Evolutionary conservation across 35 echinoderm and acorn worm species (phyloP), one percentile per base, ranked within the genome.

Genomic region (Diadema setosum): DNA sequence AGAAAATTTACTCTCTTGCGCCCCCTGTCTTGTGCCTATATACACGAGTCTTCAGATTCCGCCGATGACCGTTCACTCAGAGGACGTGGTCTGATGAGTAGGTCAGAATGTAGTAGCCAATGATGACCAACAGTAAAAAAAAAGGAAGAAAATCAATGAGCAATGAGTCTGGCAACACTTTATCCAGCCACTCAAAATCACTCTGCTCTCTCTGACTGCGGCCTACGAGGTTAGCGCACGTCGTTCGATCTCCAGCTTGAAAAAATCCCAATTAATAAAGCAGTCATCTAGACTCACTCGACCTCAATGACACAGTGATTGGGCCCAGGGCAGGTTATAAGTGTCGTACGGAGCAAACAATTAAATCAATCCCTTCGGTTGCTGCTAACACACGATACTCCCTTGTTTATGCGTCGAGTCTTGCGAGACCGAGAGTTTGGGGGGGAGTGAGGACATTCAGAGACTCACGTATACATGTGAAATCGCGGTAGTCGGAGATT

Each of bases 351-450:
- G 20, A 26, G 63, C 25, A 67, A 67, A 67, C 63, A 67, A 67
- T 67, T 67, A 33, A 31, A 67, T 67, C 63, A 67, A 67, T 67
- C 63, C 63, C 63, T 33, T n/a, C 27, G 37, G 63, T 34, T 8
- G 18, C 26, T 15, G 2, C 16, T 8, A 67, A 34, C 63, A 67
- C 63, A 26, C 37, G 63, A 67, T 67, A 67, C 63, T 29, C 37
- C n/a, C 63, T 67, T 67, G 63, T 67, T 67, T 67, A 67, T 18
- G 63, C 37, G 63, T 67, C n/a, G n/a, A n/a, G 63, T 67, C 49
- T 21, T 55, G 21, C 49, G 49, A 55, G 14, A 26, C 25, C 63
- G n/a, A n/a, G n/a, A n/a, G n/a, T n/a, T n/a, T n/a, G n/a, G n/a
- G n/a, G n/a, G n/a, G n/a, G n/a, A n/a, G 8, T 67, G 27, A 9